Evolutionary conservation across 1,140 invertebrate species (phyloP).

Genomic region (Hyles euphorbiae): DNA sequence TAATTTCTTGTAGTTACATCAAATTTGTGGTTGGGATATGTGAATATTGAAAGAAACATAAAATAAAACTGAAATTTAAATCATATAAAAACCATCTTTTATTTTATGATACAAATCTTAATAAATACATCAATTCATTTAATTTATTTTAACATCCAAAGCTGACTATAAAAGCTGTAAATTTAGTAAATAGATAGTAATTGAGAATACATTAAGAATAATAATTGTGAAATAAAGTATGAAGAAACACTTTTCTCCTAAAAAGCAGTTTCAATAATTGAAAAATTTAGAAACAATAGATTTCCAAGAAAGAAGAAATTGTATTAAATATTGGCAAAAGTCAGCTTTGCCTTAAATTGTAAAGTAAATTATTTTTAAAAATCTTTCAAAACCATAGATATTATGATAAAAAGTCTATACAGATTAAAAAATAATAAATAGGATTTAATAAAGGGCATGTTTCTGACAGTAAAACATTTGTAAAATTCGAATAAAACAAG

Average conservation of each 20-base stretch:
- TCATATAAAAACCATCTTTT: conserved; percentile 1
- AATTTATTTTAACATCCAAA: conserved; percentile 18
- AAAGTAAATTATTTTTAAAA: not conserved
- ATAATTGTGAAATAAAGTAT: conserved; percentile 25
- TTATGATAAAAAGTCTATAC: conserved; percentile 21
- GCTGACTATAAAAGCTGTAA: conserved; percentile 21
- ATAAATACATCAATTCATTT: conserved; percentile 14
- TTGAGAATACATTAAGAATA: conserved; percentile 13
- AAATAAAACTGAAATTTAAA: conserved; percentile 5
- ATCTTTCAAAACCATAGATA: not conserved
- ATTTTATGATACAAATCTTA: conserved; percentile 12
- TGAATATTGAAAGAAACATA: not conserved
- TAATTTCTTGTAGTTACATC: too few species aligned
- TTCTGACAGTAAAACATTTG: conserved; percentile 41
- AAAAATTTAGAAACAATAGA: conserved; percentile 21
- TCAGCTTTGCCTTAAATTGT: conserved; percentile 15
- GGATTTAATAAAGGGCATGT: conserved; percentile 34
- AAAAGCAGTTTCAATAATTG: conserved; percentile 46
- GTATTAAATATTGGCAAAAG: conserved; percentile 20
- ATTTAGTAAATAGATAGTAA: conserved; percentile 21
- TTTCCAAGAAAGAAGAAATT: conserved; percentile 9
- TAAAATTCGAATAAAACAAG: conserved; percentile 19
- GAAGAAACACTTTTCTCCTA: conserved; percentile 49
- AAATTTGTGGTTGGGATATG: too few species aligned
- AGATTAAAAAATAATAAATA: conserved; percentile 32